phyloP scores from a whole-genome alignment of 1,140 invertebrate species.

The Lineus longissimus region DNA sequence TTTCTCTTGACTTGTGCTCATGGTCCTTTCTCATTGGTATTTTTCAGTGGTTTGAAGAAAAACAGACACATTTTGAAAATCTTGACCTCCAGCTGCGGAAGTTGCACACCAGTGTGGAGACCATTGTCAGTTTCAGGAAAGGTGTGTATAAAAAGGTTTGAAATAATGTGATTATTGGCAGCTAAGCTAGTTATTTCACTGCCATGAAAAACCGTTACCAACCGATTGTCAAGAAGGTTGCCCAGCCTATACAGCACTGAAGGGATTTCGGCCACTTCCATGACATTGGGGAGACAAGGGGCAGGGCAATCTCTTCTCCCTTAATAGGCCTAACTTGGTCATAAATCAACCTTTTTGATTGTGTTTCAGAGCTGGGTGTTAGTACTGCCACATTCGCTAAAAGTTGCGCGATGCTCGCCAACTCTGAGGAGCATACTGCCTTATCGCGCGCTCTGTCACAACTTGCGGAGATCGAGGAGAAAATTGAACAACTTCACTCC shows the following conservation, averaged over 20 bases:
- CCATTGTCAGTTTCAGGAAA: conserved; percentile 78
- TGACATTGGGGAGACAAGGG: too few species aligned
- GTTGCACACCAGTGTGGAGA: conserved; percentile 82
- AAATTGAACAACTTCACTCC: conserved; percentile 79
- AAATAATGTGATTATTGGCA: too few species aligned
- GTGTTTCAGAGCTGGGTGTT: conserved; percentile 67
- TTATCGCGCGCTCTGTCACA: conserved; percentile 88
- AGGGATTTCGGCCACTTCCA: too few species aligned
- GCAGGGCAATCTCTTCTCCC: too few species aligned
- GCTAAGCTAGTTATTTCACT: too few species aligned
- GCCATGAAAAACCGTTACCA: too few species aligned
- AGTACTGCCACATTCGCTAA: conserved; percentile 79
- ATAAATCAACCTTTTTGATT: not conserved
- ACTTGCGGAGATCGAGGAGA: conserved; percentile 87
- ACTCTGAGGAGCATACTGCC: conserved; percentile 91
- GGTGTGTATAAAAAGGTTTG: too few species aligned
- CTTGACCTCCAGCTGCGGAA: conserved; percentile 85
- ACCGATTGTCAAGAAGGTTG: too few species aligned
- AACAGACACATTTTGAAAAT: conserved; percentile 84
- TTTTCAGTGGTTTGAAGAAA: conserved; percentile 96
- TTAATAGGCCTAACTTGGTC: too few species aligned
- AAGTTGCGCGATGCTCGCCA: conserved; percentile 85
- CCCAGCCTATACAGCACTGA: too few species aligned
- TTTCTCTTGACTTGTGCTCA: too few species aligned
- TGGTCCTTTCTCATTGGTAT: too few species aligned